Evolutionary conservation across 2,797 vertebrate genomes (phyloP).

Genomic region (Mallotus villosus): DNA sequence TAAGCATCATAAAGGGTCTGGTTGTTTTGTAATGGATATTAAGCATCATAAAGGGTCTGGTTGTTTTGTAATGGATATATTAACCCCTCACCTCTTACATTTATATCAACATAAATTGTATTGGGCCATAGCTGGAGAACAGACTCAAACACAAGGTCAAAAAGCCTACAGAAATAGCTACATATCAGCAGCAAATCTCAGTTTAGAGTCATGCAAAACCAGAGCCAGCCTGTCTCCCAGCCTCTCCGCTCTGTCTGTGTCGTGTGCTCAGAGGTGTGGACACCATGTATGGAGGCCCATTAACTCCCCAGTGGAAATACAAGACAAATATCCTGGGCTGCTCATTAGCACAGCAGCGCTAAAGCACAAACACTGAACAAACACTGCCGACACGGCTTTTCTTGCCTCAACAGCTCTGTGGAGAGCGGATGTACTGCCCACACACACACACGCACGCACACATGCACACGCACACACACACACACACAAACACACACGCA

Average conservation of each 20-base stretch:
- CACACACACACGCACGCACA: background rate
- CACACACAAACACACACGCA: conserved; percentile 3
- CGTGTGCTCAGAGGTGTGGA: background rate
- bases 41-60: background rate
- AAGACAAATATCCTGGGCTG: background rate
- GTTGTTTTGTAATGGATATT: background rate
- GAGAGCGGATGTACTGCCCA: background rate
- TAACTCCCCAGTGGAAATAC: conserved; percentile 4
- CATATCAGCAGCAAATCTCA: too few species aligned
- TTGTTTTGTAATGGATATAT: background rate
- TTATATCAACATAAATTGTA: background rate
- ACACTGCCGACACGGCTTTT: background rate
- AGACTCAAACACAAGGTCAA: too few species aligned
- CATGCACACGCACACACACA: conserved; percentile 3
- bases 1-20: background rate
- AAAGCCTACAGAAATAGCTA: too few species aligned
- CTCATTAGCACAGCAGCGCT: conserved; percentile 5
- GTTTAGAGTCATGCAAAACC: too few species aligned
- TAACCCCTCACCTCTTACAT: background rate
- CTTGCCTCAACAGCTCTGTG: background rate
- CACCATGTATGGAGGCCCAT: background rate
- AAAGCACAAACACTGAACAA: conserved; percentile 4
- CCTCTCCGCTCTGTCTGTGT: too few species aligned
- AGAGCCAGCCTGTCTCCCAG: too few species aligned
- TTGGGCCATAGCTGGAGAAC: too few species aligned